A percentile compares a stretch with the other conserved stretches of the same genome.
Evolutionary conservation across 2,888 invertebrate species (phyloP).

Genomic region (Ernsta delagoae): DNA sequence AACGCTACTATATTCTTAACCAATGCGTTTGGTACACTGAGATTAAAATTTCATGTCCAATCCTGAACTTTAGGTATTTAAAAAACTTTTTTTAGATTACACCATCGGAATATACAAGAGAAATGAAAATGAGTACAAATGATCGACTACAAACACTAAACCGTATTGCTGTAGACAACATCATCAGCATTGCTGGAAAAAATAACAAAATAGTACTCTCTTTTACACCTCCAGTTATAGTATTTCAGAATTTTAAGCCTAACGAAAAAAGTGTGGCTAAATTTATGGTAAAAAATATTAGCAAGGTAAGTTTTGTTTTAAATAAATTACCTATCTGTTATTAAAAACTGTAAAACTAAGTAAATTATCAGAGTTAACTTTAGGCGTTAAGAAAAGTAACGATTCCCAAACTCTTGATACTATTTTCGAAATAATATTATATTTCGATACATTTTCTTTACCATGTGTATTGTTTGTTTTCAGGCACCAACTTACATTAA

Average conservation of each 20-base stretch:
- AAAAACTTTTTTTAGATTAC: conserved; percentile 56
- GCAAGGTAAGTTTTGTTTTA: conserved; percentile 68
- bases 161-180: conserved; percentile 63
- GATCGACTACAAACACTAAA: conserved; percentile 65
- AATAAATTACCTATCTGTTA: neutral
- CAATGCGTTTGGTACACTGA: no score
- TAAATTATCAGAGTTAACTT: no score
- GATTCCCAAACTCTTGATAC: neutral
- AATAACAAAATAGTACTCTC: conserved; percentile 56
- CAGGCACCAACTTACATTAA: conserved; percentile 82
- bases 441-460: neutral
- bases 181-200: conserved; percentile 51
- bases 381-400: neutral
- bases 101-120: conserved; percentile 70
- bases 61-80: no score
- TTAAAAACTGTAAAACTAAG: no score
- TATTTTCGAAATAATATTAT: neutral
- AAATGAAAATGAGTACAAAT: conserved; percentile 67
- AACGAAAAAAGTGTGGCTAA: conserved; percentile 78
- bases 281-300: conserved; percentile 83
- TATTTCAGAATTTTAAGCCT: conserved; percentile 86
- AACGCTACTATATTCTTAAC: no score
- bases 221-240: conserved; percentile 79
- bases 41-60: no score
- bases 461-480: conserved; percentile 18